Conservation (phyloP, 1,140 invertebrate genomes). For the Triops cancriformis region DNA sequence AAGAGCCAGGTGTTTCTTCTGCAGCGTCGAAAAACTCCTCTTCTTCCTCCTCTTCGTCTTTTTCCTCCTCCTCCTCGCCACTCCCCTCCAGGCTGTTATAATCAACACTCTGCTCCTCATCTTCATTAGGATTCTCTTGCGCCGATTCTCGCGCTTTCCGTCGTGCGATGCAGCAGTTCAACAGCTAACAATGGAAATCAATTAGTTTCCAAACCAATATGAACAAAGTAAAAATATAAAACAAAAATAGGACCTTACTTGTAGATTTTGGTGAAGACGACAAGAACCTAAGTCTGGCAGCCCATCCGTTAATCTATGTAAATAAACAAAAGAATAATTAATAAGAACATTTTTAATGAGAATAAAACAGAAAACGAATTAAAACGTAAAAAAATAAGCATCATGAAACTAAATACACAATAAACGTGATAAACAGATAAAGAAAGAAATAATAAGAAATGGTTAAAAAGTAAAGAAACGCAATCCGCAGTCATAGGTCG, state of each 20-base stretch:
- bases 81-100: constrained; percentile 41
- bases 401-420: neutral
- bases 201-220: neutral
- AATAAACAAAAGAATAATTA: constrained; percentile 33
- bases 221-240: constrained; percentile 10
- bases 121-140: constrained; percentile 32
- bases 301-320: constrained; percentile 60
- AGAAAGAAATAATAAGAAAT: too few relatives aligned
- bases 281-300: constrained; percentile 76
- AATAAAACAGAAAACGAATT: too few relatives aligned
- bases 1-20: constrained; percentile 30
- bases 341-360: too few relatives aligned
- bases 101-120: constrained; percentile 74
- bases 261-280: constrained; percentile 88
- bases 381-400: constrained; percentile 6
- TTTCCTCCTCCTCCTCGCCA: constrained; percentile 48
- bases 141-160: constrained; percentile 44
- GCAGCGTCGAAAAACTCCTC: constrained; percentile 35
- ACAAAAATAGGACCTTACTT: constrained; percentile 39
- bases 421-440: too few relatives aligned
- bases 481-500: neutral
- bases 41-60: constrained; percentile 38
- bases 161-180: constrained; percentile 89
- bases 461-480: too few relatives aligned
- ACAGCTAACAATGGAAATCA: constrained; percentile 55